Base-by-base conservation (phyloP, 1,140 invertebrate genomes). In the Ostrea denselamellosa region DNA sequence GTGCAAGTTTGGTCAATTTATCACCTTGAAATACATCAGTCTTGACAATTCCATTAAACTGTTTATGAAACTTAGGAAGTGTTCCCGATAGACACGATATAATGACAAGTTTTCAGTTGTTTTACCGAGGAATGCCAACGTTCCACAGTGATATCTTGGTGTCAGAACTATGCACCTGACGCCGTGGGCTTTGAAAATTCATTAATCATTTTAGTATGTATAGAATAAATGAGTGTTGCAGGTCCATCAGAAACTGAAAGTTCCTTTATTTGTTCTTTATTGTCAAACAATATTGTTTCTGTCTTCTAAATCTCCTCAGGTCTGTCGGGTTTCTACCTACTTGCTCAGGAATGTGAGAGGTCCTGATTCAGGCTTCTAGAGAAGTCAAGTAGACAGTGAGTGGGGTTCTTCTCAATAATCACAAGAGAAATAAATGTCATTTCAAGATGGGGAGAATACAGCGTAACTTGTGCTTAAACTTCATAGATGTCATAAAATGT, bases 1-100 rank as follows among this genome's bases (percentile, higher is more conserved):
- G 68, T 14, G 5, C 22, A 77, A 25, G 22, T 12, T 77, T 77
- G 25, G 25, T 34, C 25, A 77, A 77, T 28, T 77, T 8, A 28
- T 25, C 4, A 77, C 28, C 28, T 14, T 17, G 9, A n/a, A 62
- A 62, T 4, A 77, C 25, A 28, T 77, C 68, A 25, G 12, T 8
- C 68, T 28, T 77, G 25, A 77, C 28, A 77, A 77, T 77, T 77
- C 68, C 68, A 77, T 14, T 34, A 10, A 34, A 34, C 68, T 77
- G 68, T 28, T 28, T 77, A 28, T 77, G 68, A 77, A 28, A 34
- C 28, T 34, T 28, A 34, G 68, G 68, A 77, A 77, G 68, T 77
- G 7, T 19, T 77, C n/a, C 19, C 12, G 68, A 77, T 77, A 77
- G 14, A 62, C 56, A 62, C 56, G 7, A 19, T 12, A 62, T 62